Percentiles rank a stretch among this genome's conserved stretches.
Evolutionary conservation across 2,113 vertebrate species (phyloP).

Genomic region (Chionis minor): DNA sequence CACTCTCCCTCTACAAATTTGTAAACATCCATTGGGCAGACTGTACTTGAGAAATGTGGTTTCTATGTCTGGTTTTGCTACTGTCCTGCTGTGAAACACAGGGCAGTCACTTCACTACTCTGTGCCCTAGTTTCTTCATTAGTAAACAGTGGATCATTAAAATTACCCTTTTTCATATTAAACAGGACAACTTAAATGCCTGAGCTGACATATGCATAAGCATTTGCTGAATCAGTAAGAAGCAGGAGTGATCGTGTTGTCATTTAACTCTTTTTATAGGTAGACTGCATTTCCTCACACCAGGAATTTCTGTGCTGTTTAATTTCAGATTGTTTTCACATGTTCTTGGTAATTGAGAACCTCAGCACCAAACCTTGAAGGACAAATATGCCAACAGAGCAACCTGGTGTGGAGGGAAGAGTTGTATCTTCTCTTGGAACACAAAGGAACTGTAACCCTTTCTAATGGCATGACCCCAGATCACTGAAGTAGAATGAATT

Average conservation of each 20-base stretch:
- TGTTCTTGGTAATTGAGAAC: neutral
- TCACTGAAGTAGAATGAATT: neutral
- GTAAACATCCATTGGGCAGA: neutral
- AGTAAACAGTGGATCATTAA: neutral
- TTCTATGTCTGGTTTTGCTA: neutral
- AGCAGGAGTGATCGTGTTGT: neutral
- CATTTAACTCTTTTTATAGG: neutral
- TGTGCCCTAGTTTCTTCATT: neutral
- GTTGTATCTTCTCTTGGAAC: neutral
- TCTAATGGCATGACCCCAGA: neutral
- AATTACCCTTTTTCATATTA: neutral
- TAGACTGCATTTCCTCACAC: neutral
- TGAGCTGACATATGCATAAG: neutral
- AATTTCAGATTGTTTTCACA: neutral
- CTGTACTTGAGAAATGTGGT: neutral
- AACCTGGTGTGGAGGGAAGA: neutral
- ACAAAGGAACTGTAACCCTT: neutral
- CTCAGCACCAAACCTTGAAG: neutral
- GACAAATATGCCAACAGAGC: neutral
- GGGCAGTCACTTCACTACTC: neutral
- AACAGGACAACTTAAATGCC: neutral
- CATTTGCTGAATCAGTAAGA: neutral
- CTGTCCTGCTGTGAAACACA: neutral
- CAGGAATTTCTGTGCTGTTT: neutral
- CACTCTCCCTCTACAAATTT: neutral